Base-by-base conservation (phyloP, 1,140 invertebrate species). In the Callitettix versicolor region DNA sequence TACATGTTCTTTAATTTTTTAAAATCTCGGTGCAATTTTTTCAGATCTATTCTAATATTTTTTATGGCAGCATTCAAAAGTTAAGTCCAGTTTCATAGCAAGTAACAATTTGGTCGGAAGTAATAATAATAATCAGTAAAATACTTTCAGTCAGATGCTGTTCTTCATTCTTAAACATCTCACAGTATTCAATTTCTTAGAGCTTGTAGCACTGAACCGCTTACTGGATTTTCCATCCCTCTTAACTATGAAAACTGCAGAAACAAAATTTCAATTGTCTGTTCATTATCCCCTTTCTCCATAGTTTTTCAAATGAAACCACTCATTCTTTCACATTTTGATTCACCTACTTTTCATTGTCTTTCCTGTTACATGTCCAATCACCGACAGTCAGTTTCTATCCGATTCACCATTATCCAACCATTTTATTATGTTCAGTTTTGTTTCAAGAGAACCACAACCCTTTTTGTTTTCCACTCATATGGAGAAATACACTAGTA, bases 1-100 rank as follows among this genome's bases (percentile, higher is more conserved):
- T 6, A 42, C 40, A n/a, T n/a, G n/a, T n/a, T 42, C 40, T 18
- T 42, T 42, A n/a, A 6, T 42, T 44, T 11, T 30, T 59, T 55
- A 15, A 20, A 24, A 42, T 42, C 15, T 51, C 46, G 18, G 20
- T 38, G 55, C 49, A 20, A 57, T 14, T 7, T 26, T 40, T 21
- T 17, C 26, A 7, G 17, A 6, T n/a, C n/a, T n/a, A n/a, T n/a
- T n/a, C n/a, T n/a, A n/a, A n/a, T n/a, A n/a, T n/a, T n/a, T n/a
- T n/a, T n/a, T n/a, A n/a, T n/a, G n/a, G n/a, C n/a, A n/a, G n/a
- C n/a, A n/a, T n/a, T n/a, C n/a, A n/a, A 11, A 41, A 54, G 20
- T 55, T 55, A 34, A 36, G 43, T 3, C 43, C 43, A 7, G 40
- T 44, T 20, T 55, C 33, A 20, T 34, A 18, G 14, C 7, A 5